Evolutionary conservation across 2,113 vertebrate genomes (phyloP).

Genomic region (Lycocorax pyrrhopterus): DNA sequence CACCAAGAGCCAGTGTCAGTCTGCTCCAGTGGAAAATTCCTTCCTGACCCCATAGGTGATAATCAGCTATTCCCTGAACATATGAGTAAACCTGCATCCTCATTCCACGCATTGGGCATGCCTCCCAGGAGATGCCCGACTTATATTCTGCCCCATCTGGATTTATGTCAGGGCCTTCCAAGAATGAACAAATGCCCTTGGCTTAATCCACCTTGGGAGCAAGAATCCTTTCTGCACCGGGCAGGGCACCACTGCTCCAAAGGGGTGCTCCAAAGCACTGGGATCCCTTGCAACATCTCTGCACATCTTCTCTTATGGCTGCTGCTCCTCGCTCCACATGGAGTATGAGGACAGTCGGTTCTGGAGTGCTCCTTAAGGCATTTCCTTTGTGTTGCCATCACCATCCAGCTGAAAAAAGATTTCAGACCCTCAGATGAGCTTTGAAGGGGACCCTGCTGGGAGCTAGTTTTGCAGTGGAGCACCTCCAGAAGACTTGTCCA

Average conservation of each 20-base stretch:
- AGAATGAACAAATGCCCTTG: background rate
- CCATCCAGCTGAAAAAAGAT: background rate
- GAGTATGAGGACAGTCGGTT: background rate
- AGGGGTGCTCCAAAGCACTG: background rate
- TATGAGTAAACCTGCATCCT: background rate
- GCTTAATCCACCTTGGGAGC: background rate
- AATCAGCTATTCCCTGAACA: background rate
- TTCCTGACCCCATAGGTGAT: background rate
- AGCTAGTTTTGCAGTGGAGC: background rate
- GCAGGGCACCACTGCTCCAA: background rate
- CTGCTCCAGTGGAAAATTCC: background rate
- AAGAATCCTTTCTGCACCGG: background rate
- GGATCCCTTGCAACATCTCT: background rate
- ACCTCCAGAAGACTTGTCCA: background rate
- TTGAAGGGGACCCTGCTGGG: background rate
- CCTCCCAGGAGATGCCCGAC: background rate
- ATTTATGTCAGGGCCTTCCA: background rate
- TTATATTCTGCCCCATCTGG: background rate
- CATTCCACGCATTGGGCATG: background rate
- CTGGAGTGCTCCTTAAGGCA: background rate
- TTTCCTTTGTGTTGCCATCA: background rate
- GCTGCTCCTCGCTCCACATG: background rate
- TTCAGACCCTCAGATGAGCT: background rate
- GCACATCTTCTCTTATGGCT: no score
- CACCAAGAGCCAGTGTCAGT: background rate